Percentiles rank a stretch among this genome's conserved stretches.
Evolutionary conservation across 2,888 invertebrate genomes (phyloP).

Genomic region (Phyllotreta cruciferae): DNA sequence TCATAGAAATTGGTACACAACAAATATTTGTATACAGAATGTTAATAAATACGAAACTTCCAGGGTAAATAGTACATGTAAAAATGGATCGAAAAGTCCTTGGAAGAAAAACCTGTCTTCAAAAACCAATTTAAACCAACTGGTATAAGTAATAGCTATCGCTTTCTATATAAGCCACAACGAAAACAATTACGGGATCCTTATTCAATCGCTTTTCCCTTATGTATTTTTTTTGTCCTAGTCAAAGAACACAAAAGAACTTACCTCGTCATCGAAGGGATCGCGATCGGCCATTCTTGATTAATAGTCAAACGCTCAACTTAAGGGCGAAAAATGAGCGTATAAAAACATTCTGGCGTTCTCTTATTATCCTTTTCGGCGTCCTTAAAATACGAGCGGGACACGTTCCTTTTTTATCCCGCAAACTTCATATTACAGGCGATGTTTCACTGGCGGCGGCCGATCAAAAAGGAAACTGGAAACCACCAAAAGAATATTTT

Average conservation of each 20-base stretch:
- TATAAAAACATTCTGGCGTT: slow-evolving; percentile 20
- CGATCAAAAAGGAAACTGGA: neutral
- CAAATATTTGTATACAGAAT: too few species aligned
- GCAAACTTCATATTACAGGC: slow-evolving; percentile 12
- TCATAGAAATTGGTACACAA: too few species aligned
- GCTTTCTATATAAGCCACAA: neutral
- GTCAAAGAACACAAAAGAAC: slow-evolving; percentile 9
- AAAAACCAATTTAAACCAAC: too few species aligned
- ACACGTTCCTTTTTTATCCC: slow-evolving; percentile 4
- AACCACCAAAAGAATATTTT: neutral
- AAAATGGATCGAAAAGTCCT: too few species aligned
- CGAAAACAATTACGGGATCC: slow-evolving; percentile 5
- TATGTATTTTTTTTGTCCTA: neutral
- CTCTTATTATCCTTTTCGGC: slow-evolving; percentile 5
- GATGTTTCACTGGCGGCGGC: slow-evolving; percentile 6
- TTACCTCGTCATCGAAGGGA: slow-evolving; percentile 47
- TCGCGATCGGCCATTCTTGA: slow-evolving; percentile 44
- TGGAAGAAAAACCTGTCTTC: too few species aligned
- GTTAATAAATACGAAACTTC: too few species aligned
- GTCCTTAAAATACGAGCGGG: slow-evolving; percentile 10
- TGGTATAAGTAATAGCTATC: too few species aligned
- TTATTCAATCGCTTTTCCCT: neutral
- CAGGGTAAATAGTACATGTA: too few species aligned
- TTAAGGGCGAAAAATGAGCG: slow-evolving; percentile 11
- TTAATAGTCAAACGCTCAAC: slow-evolving; percentile 23